Evolutionary conservation across 2,888 invertebrate genomes (phyloP), one percentile per base, ranked within the genome.

Genomic region (Andrena hattorfiana): DNA sequence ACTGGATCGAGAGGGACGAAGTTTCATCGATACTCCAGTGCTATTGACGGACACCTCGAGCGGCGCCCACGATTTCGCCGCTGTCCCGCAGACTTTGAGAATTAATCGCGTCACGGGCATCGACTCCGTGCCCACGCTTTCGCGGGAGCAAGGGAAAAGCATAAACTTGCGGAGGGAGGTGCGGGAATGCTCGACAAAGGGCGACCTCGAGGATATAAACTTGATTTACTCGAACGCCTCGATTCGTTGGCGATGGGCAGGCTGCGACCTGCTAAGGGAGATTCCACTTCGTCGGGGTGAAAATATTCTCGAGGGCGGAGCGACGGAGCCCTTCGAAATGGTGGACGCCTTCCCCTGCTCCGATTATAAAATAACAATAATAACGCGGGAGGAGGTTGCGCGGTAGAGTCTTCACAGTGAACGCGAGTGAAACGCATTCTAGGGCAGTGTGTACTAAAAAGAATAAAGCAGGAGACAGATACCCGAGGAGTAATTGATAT

Each of bases 301-400:
- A 59, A 66, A 71, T 64, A 56, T 56, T 66, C 73, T 64, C 54
- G 23, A 48, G 48, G 63, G n/a, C 51, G 51, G 20, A 28, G 51
- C 49, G n/a, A 59, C 16, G 51, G 7, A 42, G 42, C 42, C 42
- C 42, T 42, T 2, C 48, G 30, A 30, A 32, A 49, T 26, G 56
- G 32, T 8, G 68, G 48, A 48, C 23, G 48, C 2, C 42, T 48
- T 5, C 28, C 23, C 20, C 63, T 48, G 7, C 3, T 3, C 3
- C 35, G 20, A 62, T 48, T 63, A 30, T 42, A 16, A 13, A 23
- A 20, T 23, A 42, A 42, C 42, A 42, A 42, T 42, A 42, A 42
- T 16, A 42, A 42, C 16, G 42, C 42, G 42, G 5, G 4, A 42
- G 1, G 42, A 42, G 13, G 16, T 16, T 42, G 42, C 42, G 42